Conservation (phyloP, 2,888 invertebrate genomes). For the Chymomyza procnemis region DNA sequence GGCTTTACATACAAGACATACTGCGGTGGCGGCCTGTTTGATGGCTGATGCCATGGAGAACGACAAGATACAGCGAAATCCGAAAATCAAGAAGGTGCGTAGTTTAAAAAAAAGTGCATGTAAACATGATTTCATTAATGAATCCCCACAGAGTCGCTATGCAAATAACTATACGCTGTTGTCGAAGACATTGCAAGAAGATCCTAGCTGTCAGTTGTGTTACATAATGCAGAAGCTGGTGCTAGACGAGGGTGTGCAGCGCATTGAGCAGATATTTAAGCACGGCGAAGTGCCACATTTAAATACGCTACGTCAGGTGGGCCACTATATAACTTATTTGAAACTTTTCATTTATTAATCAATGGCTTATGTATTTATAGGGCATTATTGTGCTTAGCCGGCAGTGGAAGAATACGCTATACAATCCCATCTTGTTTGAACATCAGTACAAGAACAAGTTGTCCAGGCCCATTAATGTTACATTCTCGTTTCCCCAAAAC, state of each 20-base stretch:
- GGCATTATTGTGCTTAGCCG: conserved; percentile 97
- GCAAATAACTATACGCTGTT: conserved; percentile 89
- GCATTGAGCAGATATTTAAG: conserved; percentile 90
- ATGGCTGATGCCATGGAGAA: conserved; percentile 97
- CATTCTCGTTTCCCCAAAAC: conserved; percentile 90
- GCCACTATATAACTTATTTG: not conserved
- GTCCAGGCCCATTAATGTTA: conserved; percentile 90
- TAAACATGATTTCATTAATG: no score
- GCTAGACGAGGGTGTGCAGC: conserved; percentile 85
- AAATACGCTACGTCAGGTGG: conserved; percentile 91
- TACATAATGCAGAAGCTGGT: conserved; percentile 92
- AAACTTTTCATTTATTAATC: not conserved
- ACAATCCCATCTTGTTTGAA: conserved; percentile 93
- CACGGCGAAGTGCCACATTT: conserved; percentile 91
- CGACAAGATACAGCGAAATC: conserved; percentile 83
- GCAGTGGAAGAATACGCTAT: conserved; percentile 97
- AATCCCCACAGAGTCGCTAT: conserved; percentile 87
- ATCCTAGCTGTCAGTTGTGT: conserved; percentile 96
- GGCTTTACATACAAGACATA: conserved; percentile 87
- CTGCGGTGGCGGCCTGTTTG: conserved; percentile 93
- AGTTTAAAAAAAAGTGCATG: no score
- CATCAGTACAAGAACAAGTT: conserved; percentile 92
- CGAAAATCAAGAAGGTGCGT: conserved; percentile 76
- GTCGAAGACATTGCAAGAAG: conserved; percentile 94
- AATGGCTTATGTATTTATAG: conserved; percentile 77